phyloP scores from a whole-genome alignment of 2,888 invertebrate genomes.

The Podabrus alpinus region DNA sequence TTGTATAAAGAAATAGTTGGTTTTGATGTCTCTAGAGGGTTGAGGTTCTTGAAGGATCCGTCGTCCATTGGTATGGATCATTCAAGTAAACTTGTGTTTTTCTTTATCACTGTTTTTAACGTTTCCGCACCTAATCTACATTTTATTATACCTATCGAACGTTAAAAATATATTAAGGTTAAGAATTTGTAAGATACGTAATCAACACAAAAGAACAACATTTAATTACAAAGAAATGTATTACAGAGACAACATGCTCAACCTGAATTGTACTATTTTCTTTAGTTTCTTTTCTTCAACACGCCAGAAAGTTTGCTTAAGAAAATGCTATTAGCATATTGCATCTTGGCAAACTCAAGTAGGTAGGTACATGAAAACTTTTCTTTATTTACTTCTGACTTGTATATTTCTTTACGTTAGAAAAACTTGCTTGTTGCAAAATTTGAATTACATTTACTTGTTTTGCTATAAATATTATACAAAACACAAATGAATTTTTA shows the following conservation, averaged over 20 bases:
- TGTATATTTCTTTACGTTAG: constrained; percentile 36
- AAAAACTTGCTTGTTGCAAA: constrained; percentile 16
- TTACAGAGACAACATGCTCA: constrained; percentile 7
- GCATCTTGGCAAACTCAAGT: constrained; percentile 21
- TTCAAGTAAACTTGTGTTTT: constrained; percentile 19
- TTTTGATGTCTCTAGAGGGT: constrained; percentile 18
- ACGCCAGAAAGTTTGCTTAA: constrained; percentile 22
- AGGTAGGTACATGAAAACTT: constrained; percentile 22
- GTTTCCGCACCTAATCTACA: neutral
- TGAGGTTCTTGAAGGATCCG: constrained; percentile 12
- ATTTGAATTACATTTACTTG: neutral
- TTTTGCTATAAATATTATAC: neutral
- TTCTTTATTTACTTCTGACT: constrained; percentile 37
- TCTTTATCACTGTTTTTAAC: neutral
- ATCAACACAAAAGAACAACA: constrained; percentile 15
- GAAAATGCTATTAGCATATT: constrained; percentile 31
- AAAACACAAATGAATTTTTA: neutral
- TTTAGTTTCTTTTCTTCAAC: constrained; percentile 21
- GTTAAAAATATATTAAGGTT: neutral
- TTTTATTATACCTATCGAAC: neutral
- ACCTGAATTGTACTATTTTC: constrained; percentile 14
- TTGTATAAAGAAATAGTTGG: constrained; percentile 21
- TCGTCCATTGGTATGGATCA: constrained; percentile 19
- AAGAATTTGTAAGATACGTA: neutral
- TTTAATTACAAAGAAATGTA: constrained; percentile 15